Base-by-base conservation (phyloP, 2,797 vertebrate genomes). In the Ficedula albicollis region DNA sequence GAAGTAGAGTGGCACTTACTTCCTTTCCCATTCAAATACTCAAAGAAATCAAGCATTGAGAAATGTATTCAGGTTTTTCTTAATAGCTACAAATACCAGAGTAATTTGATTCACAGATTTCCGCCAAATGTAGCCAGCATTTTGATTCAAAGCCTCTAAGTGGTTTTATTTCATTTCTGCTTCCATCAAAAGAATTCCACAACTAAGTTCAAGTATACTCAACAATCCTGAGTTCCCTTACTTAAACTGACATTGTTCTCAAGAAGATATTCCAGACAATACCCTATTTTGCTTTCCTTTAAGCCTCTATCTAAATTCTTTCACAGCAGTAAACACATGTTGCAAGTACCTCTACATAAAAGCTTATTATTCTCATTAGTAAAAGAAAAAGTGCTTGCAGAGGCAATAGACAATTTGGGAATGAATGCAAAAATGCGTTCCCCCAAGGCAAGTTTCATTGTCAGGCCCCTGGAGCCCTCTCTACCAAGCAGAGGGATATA, bases 311-410 rank as follows among this genome's bases (percentile, higher is more conserved):
- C 82, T 88, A 60, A 92, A 96, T 85, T 94, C 77, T 92, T 87
- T 56, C 92, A 75, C 79, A 87, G 87, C 69, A 58, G 88, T 89
- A 92, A 96, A 97, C 92, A 93, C 90, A 66, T 67, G 92, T 89
- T 81, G 62, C 83, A 91, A 96, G 66, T 26, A 52, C 52, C 87
- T 91, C 91, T 81, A 83, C 85, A 59, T 63, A 88, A 96, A 94
- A 96, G 91, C 89, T 93, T 94, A 88, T 94, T 96, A 94, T 95
- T 96, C 87, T 93, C 91, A 96, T 96, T 96, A 96, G 92, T 54
- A 90, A 68, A 92, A 94, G 90, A 91, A 93, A 94, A 97, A 96
- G 73, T 76, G 92, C 91, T 94, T 96, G 85, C 79, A 79, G 87
- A 96, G 79, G 91, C 89, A 94, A 81, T 46, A 94, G 91, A 87